Conservation (phyloP, 2,797 vertebrate species). For the Eupleurogrammus muticus region DNA sequence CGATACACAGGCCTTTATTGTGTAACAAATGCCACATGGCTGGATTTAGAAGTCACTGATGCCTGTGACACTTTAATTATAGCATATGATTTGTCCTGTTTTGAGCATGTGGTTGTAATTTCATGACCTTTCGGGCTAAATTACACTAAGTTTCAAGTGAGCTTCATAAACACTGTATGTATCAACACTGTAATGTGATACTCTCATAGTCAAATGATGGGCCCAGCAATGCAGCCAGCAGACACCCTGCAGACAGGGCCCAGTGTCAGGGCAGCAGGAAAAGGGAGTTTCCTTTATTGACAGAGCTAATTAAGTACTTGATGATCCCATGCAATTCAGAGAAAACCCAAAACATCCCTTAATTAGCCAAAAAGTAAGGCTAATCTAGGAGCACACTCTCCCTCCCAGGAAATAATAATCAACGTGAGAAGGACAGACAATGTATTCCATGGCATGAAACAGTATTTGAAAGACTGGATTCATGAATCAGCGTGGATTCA, state of each 20-base stretch:
- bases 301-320: conserved; percentile 72
- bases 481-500: conserved; percentile 1
- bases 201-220: conserved; percentile 32
- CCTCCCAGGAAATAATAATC: conserved; percentile 67
- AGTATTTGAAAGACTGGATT: background rate
- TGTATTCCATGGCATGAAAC: conserved; percentile 24
- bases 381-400: conserved; percentile 66
- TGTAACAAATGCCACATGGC: conserved; percentile 25
- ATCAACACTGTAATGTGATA: conserved; percentile 40
- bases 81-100: conserved; percentile 32
- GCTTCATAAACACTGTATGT: conserved; percentile 45
- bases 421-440: conserved; percentile 30
- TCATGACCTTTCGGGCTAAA: conserved; percentile 52
- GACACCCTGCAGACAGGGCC: conserved; percentile 31
- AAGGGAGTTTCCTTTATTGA: conserved; percentile 82
- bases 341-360: conserved; percentile 77
- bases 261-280: conserved; percentile 61
- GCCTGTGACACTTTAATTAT: conserved; percentile 29
- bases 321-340: conserved; percentile 61
- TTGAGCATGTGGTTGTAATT: conserved; percentile 57
- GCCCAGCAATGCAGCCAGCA: conserved; percentile 17
- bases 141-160: conserved; percentile 25
- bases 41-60: conserved; percentile 34
- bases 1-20: conserved; percentile 4
- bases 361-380: conserved; percentile 70